Conservation (phyloP, 1,140 invertebrate genomes). For the Lysiphlebus fabarum region DNA sequence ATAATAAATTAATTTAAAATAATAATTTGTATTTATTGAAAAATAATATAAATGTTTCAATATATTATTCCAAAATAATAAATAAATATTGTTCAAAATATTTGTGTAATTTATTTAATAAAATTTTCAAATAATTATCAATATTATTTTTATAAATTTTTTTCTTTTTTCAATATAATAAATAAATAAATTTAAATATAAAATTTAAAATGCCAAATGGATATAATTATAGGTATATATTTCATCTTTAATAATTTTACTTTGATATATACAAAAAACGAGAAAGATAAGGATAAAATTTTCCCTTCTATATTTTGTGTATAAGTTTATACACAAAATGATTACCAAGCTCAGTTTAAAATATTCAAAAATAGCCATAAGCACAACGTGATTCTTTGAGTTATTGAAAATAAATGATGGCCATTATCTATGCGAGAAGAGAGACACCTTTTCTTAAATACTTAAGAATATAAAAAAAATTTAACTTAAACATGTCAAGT, state of each 20-base stretch:
- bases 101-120: too few relatives aligned
- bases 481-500: constrained; percentile 17
- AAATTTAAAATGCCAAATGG: too few relatives aligned
- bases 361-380: constrained; percentile 26
- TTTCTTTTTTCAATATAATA: too few relatives aligned
- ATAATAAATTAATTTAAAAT: too few relatives aligned
- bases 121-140: too few relatives aligned
- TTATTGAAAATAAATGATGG: constrained; percentile 30
- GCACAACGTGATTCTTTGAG: constrained; percentile 11
- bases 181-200: too few relatives aligned
- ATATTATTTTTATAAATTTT: too few relatives aligned
- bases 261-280: neutral
- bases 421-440: constrained; percentile 3
- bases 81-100: too few relatives aligned
- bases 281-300: neutral
- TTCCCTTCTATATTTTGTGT: too few relatives aligned
- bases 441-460: constrained; percentile 13
- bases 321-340: neutral
- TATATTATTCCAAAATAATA: too few relatives aligned
- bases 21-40: too few relatives aligned
- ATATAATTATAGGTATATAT: constrained; percentile 7
- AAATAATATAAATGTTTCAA: too few relatives aligned
- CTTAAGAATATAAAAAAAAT: constrained; percentile 22
- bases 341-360: constrained; percentile 25
- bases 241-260: neutral